These are phyloP conservation scores for Tympanoctomys barrerae DNA, from an alignment of 2,797 vertebrate species.

Conservation along the genomic window DNA sequence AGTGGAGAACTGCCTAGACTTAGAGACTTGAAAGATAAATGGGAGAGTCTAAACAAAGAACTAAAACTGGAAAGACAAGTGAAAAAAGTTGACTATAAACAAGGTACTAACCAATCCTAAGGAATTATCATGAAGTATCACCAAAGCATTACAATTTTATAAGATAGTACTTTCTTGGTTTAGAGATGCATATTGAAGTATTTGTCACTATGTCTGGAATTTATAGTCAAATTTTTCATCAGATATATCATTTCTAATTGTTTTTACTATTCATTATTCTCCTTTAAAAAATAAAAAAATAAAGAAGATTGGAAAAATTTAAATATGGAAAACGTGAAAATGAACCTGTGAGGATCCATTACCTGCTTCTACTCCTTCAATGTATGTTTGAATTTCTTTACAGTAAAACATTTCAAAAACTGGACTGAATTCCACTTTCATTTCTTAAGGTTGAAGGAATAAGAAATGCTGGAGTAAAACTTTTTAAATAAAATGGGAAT, in stretches of 20 bases:
- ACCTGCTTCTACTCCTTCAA: not conserved
- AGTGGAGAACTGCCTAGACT: not conserved
- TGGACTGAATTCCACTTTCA: slow-evolving; percentile 45
- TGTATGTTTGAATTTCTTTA: slow-evolving; percentile 11
- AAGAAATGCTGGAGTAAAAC: slow-evolving; percentile 42
- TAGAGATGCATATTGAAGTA: not conserved
- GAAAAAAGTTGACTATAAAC: not conserved
- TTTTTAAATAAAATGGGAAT: slow-evolving; percentile 40
- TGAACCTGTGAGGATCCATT: not conserved
- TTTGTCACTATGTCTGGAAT: slow-evolving; percentile 15
- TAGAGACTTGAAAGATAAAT: not conserved
- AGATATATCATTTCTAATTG: not conserved
- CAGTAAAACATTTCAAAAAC: slow-evolving; percentile 42
- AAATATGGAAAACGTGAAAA: slow-evolving; percentile 34
- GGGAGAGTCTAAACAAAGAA: not conserved
- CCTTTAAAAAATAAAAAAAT: no score
- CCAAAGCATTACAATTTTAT: not conserved
- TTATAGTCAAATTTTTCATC: slow-evolving; percentile 38
- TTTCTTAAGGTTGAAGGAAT: slow-evolving; percentile 50
- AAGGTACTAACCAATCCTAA: not conserved
- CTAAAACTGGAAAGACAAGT: not conserved
- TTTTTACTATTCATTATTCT: no score
- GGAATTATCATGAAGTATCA: not conserved
- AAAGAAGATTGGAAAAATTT: not conserved
- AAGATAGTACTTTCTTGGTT: not conserved